Base-by-base conservation (phyloP, 2,888 invertebrate genomes). In the Mythimna albipuncta region DNA sequence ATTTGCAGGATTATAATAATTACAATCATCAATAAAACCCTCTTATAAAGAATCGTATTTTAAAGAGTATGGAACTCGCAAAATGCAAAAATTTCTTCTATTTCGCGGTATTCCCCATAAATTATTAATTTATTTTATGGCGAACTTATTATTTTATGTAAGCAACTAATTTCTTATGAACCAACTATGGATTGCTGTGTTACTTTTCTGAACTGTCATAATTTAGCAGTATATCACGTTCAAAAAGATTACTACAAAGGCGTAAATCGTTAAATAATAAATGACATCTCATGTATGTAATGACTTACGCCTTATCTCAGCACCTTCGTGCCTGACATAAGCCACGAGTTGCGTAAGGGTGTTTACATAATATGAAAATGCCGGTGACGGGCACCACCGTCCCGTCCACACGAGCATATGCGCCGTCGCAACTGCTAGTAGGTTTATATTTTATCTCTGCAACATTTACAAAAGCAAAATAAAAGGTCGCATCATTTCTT, bases 401-500 rank as follows among this genome's bases (percentile, higher is more conserved):
- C n/a, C 11, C 58, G 35, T 59, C n/a, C 10, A 21, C 13, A 21
- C 32, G 32, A 32, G 32, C 32, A 32, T 32, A 32, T 7, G 21
- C 4, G 21, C 21, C 21, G 11, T 13, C 19, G 3, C 16, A 16
- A 7, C 7, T 26, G 16, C 16, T 19, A 2, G n/a, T n/a, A 58
- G 58, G 1, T 5, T n/a, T n/a, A 50, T 50, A 35, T 69, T 58
- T 32, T 76, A 11, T 44, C 10, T 58, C 44, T 59, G 70, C 52
- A 74, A 77, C n/a, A 74, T 77, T 44, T 41, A 21, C 55, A 41
- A 68, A 47, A 50, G 13, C 6, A 41, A 16, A 58, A 35, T 5
- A 35, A 35, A 41, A 69, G 2, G 11, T 52, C 16, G 21, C 13
- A 9, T 57, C n/a, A 19, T 72, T 57, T 62, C 26, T 64, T 50